Evolutionary conservation across 2,113 vertebrate species (phyloP).

Genomic region (Pteropus alecto): DNA sequence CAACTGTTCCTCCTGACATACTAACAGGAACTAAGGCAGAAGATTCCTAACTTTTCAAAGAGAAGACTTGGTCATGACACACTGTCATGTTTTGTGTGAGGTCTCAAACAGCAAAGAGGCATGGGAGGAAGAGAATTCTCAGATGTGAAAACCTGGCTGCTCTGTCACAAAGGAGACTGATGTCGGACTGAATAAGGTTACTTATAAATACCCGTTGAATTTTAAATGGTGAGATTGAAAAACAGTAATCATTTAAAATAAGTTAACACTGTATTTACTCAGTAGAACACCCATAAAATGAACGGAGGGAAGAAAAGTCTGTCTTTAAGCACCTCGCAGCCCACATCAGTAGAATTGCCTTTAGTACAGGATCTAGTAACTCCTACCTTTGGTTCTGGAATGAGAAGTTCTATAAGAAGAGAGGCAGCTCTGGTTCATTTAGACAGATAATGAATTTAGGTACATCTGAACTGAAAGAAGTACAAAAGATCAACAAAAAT

Average conservation of each 20-base stretch:
- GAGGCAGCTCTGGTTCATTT: background rate
- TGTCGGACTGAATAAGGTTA: background rate
- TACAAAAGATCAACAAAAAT: background rate
- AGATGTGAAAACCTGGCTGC: background rate
- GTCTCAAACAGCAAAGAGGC: background rate
- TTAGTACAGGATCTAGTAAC: background rate
- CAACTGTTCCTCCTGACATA: too few relatives aligned
- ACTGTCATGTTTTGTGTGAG: background rate
- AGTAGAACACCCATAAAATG: background rate
- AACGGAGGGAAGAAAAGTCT: background rate
- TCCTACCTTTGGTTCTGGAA: background rate
- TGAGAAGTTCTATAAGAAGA: background rate
- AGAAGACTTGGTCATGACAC: background rate
- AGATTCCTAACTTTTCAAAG: background rate
- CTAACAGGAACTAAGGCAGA: background rate
- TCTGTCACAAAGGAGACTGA: background rate
- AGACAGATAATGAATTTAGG: background rate
- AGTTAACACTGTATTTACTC: background rate
- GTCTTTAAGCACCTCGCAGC: background rate
- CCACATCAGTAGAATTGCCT: background rate
- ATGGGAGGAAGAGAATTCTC: rapidly evolving
- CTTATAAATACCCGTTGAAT: background rate
- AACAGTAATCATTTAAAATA: background rate
- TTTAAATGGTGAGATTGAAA: background rate
- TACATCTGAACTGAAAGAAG: background rate